Percentiles rank a stretch among this genome's conserved stretches.
Evolutionary conservation across 2,113 vertebrate species (phyloP).

Genomic region (Chloebia gouldiae): DNA sequence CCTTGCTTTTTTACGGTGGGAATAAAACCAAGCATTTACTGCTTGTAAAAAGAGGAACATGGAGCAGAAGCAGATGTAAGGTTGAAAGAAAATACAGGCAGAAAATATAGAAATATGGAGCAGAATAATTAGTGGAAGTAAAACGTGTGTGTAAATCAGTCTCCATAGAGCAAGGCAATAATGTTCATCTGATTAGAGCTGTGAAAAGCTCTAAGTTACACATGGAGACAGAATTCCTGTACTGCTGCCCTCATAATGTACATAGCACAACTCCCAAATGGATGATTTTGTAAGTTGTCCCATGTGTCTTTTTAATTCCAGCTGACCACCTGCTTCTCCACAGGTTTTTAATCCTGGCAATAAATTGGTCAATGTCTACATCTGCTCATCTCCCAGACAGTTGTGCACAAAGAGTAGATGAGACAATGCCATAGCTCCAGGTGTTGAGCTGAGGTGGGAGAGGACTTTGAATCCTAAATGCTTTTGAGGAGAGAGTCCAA

Average conservation of each 20-base stretch:
- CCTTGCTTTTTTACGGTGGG: not conserved
- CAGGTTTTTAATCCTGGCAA: not conserved
- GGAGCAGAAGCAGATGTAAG: not conserved
- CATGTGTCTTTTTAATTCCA: not conserved
- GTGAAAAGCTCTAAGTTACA: not conserved
- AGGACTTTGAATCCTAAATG: not conserved
- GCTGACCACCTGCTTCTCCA: not conserved
- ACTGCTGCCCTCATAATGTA: not conserved
- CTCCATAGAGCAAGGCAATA: not conserved
- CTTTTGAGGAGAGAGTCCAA: not conserved
- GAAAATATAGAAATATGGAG: not conserved
- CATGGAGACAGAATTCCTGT: not conserved
- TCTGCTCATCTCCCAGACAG: not conserved
- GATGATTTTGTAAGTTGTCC: not conserved
- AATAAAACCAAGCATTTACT: not conserved
- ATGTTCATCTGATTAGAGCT: not conserved
- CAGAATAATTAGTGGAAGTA: not conserved
- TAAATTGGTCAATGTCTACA: not conserved
- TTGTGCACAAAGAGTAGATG: not conserved
- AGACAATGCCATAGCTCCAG: not conserved
- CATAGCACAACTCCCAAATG: not conserved
- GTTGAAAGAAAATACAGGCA: not conserved
- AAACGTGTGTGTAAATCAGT: not conserved
- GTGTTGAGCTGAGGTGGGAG: not conserved
- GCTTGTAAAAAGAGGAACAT: not conserved